Base-by-base conservation (phyloP, 1,140 invertebrate species). In the Aphelenchoides fujianensis region DNA sequence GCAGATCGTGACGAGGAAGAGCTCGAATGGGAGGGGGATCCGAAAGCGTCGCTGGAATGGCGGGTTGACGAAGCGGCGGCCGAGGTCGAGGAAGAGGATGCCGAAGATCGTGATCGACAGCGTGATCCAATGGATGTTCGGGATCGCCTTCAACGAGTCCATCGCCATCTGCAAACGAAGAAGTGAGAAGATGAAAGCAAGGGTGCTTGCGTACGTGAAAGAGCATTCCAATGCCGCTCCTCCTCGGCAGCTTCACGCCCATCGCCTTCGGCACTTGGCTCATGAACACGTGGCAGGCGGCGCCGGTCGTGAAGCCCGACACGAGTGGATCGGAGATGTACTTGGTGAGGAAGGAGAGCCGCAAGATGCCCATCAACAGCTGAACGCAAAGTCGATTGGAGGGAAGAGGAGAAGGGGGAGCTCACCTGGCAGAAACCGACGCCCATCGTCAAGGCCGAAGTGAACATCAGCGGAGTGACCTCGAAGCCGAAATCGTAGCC, bases 11-110 rank as follows among this genome's bases (percentile, higher is more conserved):
- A 87, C 87, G 64, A 86, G 79, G 66, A 88, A 83, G 2, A 88
- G 78, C 75, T 88, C 87, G 2, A 86, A 80, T 59, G 87, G 87
- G 1, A 88, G 75, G 3, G 87, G 87, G 79, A 87, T 85, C 59
- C 80, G 83, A 27, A 86, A 81, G 54, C 81, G 80, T 53, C 82
- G 84, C 74, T 86, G 85, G n/a, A 87, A 82, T 63, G 79, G 80
- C 35, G 86, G 84, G 76, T 87, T 88, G 71, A 88, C 81, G 59
- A 76, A 85, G 34, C 85, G 83, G 73, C 86, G 84, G 1, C 85
- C 80, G 1, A 84, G n/a, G 61, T 82, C 73, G 12, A 88, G 75
- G 36, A 86, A 78, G 1, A 83, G 19, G 37, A 88, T 84, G 67
- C 82, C 85, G 19, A 85, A 73, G 1, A 85, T 59, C 12, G 86